phyloP scores from a whole-genome alignment of 64 coral and sea anemone genomes.

The Orbicella faveolata region DNA sequence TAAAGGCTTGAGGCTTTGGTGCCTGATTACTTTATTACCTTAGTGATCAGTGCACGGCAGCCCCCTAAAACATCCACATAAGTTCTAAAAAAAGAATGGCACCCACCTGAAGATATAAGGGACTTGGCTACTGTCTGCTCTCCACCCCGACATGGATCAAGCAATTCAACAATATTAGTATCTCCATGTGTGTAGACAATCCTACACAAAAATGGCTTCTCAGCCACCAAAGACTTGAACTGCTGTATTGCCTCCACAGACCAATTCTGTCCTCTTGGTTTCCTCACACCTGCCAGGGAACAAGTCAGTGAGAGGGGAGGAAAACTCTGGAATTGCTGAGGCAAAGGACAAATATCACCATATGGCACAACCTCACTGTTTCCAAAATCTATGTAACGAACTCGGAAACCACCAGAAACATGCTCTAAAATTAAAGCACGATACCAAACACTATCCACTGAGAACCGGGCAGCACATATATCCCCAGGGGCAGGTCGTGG shows the following conservation, averaged over 20 bases:
- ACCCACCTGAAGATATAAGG: conserved; percentile 74
- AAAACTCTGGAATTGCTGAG: conserved; percentile 33
- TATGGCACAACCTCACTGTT: conserved; percentile 50
- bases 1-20: too few relatives aligned
- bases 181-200: conserved; percentile 26
- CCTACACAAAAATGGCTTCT: conserved; percentile 52
- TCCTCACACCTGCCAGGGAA: conserved; percentile 70
- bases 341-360: conserved; percentile 27
- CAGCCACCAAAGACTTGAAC: conserved; percentile 54
- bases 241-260: conserved; percentile 33
- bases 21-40: too few relatives aligned
- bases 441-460: conserved; percentile 76
- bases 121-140: conserved; percentile 51
- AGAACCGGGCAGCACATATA: conserved; percentile 66
- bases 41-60: too few relatives aligned
- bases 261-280: conserved; percentile 53
- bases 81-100: not conserved
- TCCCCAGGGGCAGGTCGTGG: conserved; percentile 2
- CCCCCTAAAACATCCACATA: too few relatives aligned
- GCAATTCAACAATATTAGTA: conserved; percentile 63
- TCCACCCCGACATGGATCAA: conserved; percentile 4
- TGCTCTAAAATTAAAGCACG: conserved; percentile 54
- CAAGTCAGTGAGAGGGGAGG: conserved; percentile 56
- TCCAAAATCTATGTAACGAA: conserved; percentile 77
- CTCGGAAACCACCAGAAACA: conserved; percentile 11